Percentiles rank a stretch among this genome's conserved stretches.
These are phyloP conservation scores for Ceratina calcarata DNA, from an alignment of 1,140 invertebrate species.

Conservation along the genomic window DNA sequence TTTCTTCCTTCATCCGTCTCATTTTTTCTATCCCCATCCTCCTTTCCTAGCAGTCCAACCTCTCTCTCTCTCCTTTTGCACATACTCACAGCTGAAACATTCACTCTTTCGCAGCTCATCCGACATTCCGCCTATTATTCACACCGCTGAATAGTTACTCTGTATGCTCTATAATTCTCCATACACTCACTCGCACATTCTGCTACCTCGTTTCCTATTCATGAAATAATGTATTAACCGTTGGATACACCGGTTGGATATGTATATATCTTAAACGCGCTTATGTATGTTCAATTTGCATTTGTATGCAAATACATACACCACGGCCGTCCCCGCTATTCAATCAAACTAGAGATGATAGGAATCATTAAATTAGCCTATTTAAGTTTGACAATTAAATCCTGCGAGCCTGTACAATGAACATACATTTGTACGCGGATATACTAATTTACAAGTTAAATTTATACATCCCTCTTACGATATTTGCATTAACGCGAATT, in stretches of 20 bases:
- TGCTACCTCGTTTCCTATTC: slow-evolving; percentile 28
- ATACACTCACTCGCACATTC: slow-evolving; percentile 1
- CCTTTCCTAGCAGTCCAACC: too few relatives aligned
- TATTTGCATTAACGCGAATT: not conserved
- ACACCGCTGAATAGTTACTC: slow-evolving; percentile 21
- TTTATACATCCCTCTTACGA: not conserved
- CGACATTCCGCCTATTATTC: slow-evolving; percentile 22
- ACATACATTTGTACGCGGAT: not conserved
- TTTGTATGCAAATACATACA: slow-evolving; percentile 23
- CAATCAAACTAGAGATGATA: slow-evolving; percentile 33
- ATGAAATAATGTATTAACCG: slow-evolving; percentile 33
- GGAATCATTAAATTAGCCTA: slow-evolving; percentile 28
- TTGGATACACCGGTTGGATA: slow-evolving; percentile 1
- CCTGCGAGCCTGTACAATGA: not conserved
- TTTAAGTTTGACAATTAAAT: slow-evolving; percentile 28
- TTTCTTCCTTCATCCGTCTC: not conserved
- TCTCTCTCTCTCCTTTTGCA: not conserved
- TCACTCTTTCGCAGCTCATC: not conserved
- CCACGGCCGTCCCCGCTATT: not conserved
- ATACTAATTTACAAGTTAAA: slow-evolving; percentile 19
- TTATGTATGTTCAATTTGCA: slow-evolving; percentile 31
- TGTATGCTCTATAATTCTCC: slow-evolving; percentile 21
- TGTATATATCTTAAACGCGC: slow-evolving; percentile 11
- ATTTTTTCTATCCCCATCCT: not conserved
- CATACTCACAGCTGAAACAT: not conserved